Base-by-base conservation (phyloP, 2,797 vertebrate genomes). In the Pseudopleuronectes americanus region DNA sequence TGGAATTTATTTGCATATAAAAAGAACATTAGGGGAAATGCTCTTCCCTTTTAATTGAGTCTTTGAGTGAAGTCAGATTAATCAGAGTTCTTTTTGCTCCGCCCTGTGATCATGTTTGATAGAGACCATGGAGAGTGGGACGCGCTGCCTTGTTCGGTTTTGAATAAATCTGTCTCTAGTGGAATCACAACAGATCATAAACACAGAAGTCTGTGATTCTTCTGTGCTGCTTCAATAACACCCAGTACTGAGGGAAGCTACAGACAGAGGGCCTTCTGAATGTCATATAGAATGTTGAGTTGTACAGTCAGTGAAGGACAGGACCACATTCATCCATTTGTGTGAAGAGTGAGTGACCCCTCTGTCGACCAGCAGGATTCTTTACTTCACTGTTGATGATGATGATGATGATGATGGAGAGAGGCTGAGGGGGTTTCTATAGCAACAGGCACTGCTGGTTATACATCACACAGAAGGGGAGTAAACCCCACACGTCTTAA, bases 351-450 rank as follows among this genome's bases (percentile, higher is more conserved):
- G 45, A 77, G 51, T 61, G 76, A 81, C 36, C 13, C 47, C 57
- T 76, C 45, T 10, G 43, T 75, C 22, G 67, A 79, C 59, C 38
- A 68, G 57, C 61, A 4, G 31, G 52, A 62, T 57, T 80, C 64
- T 68, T 57, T 38, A 70, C 65, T 59, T 74, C 64, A 64, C 2
- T 61, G 71, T 21, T 71, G 78, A 72, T 64, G 62, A 74, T 57
- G 62, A 74, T 57, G 69, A 79, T 71, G 64, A 24, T 24, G 24
- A 24, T 24, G 24, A 24, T 24, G 24, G 69, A 72, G 36, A 67
- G 51, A 54, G 55, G 33, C 72, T 75, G n/a, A n/a, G 28, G 16
- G 17, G 49, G 79, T 88, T 89, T 84, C 83, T 79, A 87, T 86
- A 74, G 84, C 75, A 90, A 88, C 86, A 51, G 62, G 16, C 38